A percentile compares a stretch with the other conserved stretches of the same genome.
phyloP scores from a whole-genome alignment of 2,113 vertebrate genomes.

The Helogale parvula region DNA sequence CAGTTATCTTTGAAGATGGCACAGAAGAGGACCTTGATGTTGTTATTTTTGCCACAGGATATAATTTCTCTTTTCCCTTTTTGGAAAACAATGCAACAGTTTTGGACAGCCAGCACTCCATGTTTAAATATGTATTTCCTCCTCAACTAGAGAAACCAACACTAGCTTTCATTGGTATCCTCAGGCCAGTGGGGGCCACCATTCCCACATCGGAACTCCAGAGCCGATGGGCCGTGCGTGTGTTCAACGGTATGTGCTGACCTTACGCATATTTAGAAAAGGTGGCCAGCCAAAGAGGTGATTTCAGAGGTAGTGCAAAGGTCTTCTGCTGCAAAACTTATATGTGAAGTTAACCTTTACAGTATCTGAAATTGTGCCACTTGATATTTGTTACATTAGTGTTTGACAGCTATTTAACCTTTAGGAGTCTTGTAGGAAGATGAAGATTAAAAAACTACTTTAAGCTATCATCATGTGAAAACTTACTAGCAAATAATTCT shows the following conservation, averaged over 20 bases:
- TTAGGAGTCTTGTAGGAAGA: neutral
- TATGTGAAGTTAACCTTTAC: neutral
- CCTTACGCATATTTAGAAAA: neutral
- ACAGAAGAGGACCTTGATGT: neutral
- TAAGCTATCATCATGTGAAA: neutral
- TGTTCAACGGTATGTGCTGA: slow-evolving; percentile 84
- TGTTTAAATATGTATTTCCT: slow-evolving; percentile 87
- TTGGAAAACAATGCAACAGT: slow-evolving; percentile 34
- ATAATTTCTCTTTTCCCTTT: slow-evolving; percentile 2
- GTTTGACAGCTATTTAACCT: neutral
- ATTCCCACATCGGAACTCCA: slow-evolving; percentile 88
- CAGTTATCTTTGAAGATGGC: slow-evolving; percentile 8
- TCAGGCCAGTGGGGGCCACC: slow-evolving; percentile 82
- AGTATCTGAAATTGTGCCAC: neutral
- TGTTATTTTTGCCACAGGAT: slow-evolving; percentile 45
- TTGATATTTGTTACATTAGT: neutral
- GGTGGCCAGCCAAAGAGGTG: neutral
- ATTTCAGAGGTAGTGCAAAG: neutral
- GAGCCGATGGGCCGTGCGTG: slow-evolving; percentile 85
- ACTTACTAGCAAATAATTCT: neutral
- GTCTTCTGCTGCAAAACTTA: neutral
- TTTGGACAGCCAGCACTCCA: slow-evolving; percentile 66
- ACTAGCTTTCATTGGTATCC: slow-evolving; percentile 85
- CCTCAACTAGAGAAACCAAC: slow-evolving; percentile 83
- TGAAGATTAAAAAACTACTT: neutral